Base-by-base conservation (phyloP, 1,140 invertebrate species). In the Nephotettix cincticeps region DNA sequence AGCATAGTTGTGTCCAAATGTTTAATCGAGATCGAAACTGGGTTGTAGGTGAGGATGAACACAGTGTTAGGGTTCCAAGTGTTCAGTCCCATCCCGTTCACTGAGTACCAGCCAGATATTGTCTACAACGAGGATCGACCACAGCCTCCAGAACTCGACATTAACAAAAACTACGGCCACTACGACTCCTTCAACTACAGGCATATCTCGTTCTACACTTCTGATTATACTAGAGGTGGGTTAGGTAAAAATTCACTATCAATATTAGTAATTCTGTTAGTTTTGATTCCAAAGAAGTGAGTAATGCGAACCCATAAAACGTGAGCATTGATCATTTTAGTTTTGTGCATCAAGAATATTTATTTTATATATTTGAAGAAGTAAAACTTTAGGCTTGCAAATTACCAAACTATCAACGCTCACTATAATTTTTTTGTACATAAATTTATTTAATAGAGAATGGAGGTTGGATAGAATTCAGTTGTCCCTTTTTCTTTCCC, bases 41-140 rank as follows among this genome's bases (percentile, higher is more conserved):
- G n/a, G 30, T 79, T 77, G 36, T 79, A 92, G 87, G 89, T 93
- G 9, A 84, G 92, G 68, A 94, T 95, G 91, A 94, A 94, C 79
- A 95, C 92, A 1, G 93, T 95, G 68, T 81, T 81, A 61, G 88
- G 88, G 68, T 90, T 87, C 78, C 93, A 95, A 84, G 86, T 94
- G 72, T 96, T 90, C 79, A 88, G 88, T 75, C 90, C 93, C 25
- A 88, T 94, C 43, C 91, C 92, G n/a, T 95, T 94, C 78, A 84
- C 87, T 58, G 89, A 90, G 78, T 93, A 87, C 81, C 86, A 91
- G 81, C 90, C 90, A 29, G 81, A 84, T 40, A 82, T 91, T 78
- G 79, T 86, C 75, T 84, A 86, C 75, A 77, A 79, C 76, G 83
- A 84, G 79, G 81, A 79, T 81, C 70, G 84, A 81, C 69, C 80